A percentile compares a stretch with the other conserved stretches of the same genome.
Evolutionary conservation across 1,140 invertebrate genomes (phyloP).

Genomic region (Zaprionus capensis): DNA sequence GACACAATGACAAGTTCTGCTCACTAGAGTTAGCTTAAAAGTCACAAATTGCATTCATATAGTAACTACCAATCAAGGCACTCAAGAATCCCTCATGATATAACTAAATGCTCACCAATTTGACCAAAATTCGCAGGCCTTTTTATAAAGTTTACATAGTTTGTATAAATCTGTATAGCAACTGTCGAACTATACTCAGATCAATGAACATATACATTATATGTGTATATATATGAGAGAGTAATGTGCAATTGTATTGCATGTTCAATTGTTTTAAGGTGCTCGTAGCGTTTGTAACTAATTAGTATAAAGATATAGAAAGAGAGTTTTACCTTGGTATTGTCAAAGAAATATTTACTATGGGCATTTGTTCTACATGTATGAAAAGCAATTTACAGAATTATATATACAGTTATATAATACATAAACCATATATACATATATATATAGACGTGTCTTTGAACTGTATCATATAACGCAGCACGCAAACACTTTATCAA

Average conservation of each 20-base stretch:
- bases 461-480: constrained; percentile 13
- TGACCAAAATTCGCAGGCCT: constrained; percentile 46
- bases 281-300: constrained; percentile 48
- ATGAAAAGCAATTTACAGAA: constrained; percentile 34
- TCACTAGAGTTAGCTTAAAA: background rate
- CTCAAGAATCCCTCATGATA: constrained; percentile 12
- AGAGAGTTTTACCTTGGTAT: constrained; percentile 1
- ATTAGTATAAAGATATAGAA: constrained; percentile 22
- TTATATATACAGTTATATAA: constrained; percentile 15
- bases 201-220: constrained; percentile 23
- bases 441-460: constrained; percentile 10
- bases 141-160: constrained; percentile 39
- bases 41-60: constrained; percentile 1
- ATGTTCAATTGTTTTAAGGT: constrained; percentile 45
- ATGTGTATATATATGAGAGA: constrained; percentile 5
- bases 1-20: background rate
- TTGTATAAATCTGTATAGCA: constrained; percentile 29
- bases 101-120: constrained; percentile 10
- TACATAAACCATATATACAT: background rate
- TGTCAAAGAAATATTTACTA: constrained; percentile 30
- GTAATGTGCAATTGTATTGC: constrained; percentile 3
- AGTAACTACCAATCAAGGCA: background rate
- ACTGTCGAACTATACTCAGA: constrained; percentile 27
- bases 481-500: constrained; percentile 34
- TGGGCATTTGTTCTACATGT: constrained; percentile 38